These are phyloP conservation scores for Antennarius maculatus DNA, from an alignment of 2,797 vertebrate genomes.

Conservation along the genomic window DNA sequence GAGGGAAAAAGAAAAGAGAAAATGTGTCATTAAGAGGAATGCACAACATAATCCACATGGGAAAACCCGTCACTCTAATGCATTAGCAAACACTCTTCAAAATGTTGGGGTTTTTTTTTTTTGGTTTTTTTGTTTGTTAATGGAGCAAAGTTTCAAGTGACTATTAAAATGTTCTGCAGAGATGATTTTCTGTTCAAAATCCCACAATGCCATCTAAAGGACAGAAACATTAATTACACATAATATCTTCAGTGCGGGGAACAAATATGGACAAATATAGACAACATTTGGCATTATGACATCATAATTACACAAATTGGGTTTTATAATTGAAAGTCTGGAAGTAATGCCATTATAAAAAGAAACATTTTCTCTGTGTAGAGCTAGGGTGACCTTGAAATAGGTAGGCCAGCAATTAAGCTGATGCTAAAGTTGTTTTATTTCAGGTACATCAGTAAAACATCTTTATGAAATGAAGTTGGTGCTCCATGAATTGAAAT, in stretches of 20 bases:
- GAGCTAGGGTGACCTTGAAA: not conserved
- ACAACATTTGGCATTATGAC: not conserved
- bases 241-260: not conserved
- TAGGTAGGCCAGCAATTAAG: not conserved
- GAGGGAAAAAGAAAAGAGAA: conserved; percentile 5
- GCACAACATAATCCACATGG: not conserved
- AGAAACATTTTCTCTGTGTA: not conserved
- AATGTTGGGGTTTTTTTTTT: not conserved
- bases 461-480: too few relatives aligned
- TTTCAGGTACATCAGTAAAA: too few relatives aligned
- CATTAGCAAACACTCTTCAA: not conserved
- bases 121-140: not conserved
- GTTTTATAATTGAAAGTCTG: not conserved
- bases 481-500: too few relatives aligned
- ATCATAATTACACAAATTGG: not conserved
- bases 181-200: conserved; percentile 3
- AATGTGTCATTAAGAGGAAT: not conserved
- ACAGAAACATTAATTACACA: conserved; percentile 25
- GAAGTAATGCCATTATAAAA: not conserved
- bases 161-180: not conserved
- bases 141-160: not conserved
- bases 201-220: conserved; percentile 70
- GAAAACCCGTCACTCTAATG: not conserved
- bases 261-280: not conserved
- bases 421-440: not conserved